Evolutionary conservation across 2,797 vertebrate genomes (phyloP).

Genomic region (Sphenodon punctatus): DNA sequence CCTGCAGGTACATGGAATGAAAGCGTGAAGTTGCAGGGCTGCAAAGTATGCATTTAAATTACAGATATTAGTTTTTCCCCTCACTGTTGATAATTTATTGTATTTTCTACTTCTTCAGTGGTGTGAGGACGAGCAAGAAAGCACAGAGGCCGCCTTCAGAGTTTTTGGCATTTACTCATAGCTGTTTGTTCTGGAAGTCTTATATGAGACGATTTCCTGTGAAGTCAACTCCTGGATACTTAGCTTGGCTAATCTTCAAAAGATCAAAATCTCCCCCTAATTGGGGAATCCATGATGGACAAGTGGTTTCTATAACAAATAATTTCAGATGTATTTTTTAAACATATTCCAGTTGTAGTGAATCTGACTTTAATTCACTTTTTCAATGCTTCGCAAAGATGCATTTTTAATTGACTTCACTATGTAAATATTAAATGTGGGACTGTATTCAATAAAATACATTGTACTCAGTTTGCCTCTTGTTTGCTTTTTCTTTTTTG

Average conservation of each 20-base stretch:
- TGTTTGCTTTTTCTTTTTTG: constrained; percentile 14
- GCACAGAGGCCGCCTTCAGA: constrained; percentile 61
- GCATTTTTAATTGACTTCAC: constrained; percentile 4
- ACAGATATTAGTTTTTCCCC: not conserved
- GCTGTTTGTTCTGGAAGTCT: constrained; percentile 44
- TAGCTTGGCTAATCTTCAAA: constrained; percentile 35
- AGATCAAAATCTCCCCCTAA: constrained; percentile 40
- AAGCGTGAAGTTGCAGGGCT: not conserved
- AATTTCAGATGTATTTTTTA: constrained; percentile 43
- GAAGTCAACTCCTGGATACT: constrained; percentile 46
- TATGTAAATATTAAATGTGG: constrained; percentile 57
- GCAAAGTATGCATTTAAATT: not conserved
- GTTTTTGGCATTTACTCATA: constrained; percentile 39
- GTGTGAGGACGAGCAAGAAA: constrained; percentile 47
- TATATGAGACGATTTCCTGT: constrained; percentile 43
- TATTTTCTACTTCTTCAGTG: constrained; percentile 69
- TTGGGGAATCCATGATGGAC: constrained; percentile 31
- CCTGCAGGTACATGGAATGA: not conserved
- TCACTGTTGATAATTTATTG: constrained; percentile 42
- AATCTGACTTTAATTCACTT: constrained; percentile 16
- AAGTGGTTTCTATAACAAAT: constrained; percentile 44
- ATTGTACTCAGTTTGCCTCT: constrained; percentile 27
- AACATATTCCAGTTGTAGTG: constrained; percentile 14
- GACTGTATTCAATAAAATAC: constrained; percentile 71
- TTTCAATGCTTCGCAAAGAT: not conserved